phyloP scores from a whole-genome alignment of 2,113 vertebrate species.

The Tachycineta bicolor region DNA sequence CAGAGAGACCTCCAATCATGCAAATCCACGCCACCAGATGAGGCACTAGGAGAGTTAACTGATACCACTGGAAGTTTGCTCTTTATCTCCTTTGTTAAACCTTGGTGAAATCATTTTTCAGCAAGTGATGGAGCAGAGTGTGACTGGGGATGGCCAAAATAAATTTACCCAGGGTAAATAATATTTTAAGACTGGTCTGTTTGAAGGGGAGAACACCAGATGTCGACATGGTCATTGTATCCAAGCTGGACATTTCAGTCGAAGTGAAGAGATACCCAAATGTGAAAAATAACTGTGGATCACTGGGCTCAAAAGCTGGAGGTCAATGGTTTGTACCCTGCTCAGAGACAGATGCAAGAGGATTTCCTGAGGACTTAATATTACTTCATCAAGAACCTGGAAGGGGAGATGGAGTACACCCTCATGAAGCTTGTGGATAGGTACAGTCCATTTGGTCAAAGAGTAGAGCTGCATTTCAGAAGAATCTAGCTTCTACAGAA shows the following conservation, averaged over 20 bases:
- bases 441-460: not conserved
- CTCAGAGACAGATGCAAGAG: not conserved
- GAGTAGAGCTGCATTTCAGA: not conserved
- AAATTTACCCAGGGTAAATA: not conserved
- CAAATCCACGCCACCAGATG: not conserved
- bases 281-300: not conserved
- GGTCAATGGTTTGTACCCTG: not conserved
- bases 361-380: not conserved
- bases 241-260: not conserved
- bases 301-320: not conserved
- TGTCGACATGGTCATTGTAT: not conserved
- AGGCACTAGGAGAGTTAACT: not conserved
- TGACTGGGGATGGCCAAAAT: not conserved
- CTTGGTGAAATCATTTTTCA: not conserved
- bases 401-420: not conserved
- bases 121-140: not conserved
- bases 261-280: not conserved
- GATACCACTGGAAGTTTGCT: not conserved
- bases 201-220: not conserved
- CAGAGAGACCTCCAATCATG: not conserved
- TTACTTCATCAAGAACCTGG: not conserved
- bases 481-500: not conserved
- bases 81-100: not conserved
- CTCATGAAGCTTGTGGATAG: not conserved
- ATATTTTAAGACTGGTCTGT: not conserved